phyloP scores from a whole-genome alignment of 2,113 vertebrate species.

The Microcebus ravelobensis region DNA sequence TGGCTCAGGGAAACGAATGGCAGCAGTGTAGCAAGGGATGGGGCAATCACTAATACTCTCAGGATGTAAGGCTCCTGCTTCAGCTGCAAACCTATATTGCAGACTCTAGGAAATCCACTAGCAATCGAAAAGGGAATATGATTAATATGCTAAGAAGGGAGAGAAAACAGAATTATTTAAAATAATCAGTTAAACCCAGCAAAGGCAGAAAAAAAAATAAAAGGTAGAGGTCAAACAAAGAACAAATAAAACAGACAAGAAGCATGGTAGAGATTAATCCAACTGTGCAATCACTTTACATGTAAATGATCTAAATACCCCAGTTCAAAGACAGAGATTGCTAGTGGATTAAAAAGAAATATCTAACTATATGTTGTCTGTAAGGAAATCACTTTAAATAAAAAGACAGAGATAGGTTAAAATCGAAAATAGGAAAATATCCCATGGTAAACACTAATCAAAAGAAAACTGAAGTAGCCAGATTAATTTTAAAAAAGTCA shows the following conservation, averaged over 20 bases:
- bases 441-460: fast-evolving
- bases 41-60: fast-evolving
- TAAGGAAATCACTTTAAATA: background rate
- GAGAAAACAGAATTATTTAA: background rate
- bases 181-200: background rate
- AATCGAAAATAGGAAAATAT: background rate
- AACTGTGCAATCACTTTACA: background rate
- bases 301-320: background rate
- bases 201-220: background rate
- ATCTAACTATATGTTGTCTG: fast-evolving
- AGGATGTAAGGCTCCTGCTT: fast-evolving
- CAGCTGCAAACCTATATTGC: fast-evolving
- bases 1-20: fast-evolving
- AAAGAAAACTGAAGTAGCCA: background rate
- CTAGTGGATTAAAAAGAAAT: background rate
- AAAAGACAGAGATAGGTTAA: background rate
- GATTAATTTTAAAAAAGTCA: background rate
- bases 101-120: too few relatives aligned
- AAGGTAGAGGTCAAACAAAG: fast-evolving
- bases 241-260: background rate
- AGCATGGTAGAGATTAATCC: too few relatives aligned
- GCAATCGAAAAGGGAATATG: background rate
- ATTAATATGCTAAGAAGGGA: background rate
- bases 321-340: background rate
- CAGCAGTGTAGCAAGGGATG: fast-evolving